Percentiles rank a stretch among this genome's conserved stretches.
These are phyloP conservation scores for Hypocryptadius cinnamomeus DNA, from an alignment of 2,113 vertebrate genomes.

Conservation along the genomic window DNA sequence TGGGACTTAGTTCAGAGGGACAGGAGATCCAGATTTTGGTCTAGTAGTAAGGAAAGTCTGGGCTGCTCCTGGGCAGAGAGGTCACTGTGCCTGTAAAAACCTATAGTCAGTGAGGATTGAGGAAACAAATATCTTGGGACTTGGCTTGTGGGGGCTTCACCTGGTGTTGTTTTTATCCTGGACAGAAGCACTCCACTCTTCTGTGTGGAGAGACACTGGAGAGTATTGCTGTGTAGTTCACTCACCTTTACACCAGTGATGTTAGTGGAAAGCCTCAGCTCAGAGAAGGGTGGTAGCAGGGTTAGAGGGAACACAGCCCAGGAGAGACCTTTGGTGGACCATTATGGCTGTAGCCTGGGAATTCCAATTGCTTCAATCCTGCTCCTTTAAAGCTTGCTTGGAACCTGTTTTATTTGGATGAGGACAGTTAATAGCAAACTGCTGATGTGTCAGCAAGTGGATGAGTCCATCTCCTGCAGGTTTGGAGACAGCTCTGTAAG, in stretches of 20 bases:
- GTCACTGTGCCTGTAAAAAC: background rate
- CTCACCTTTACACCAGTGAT: background rate
- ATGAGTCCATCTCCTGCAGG: background rate
- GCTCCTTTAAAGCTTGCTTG: slow-evolving; percentile 11
- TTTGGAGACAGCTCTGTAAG: background rate
- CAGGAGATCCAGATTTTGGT: background rate
- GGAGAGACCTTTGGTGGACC: background rate
- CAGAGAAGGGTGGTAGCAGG: background rate
- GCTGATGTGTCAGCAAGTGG: background rate
- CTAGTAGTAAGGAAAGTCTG: background rate
- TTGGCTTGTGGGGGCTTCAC: background rate
- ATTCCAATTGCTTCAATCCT: background rate
- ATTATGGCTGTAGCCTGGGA: background rate
- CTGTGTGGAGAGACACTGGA: background rate
- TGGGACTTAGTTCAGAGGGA: background rate
- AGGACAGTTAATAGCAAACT: slow-evolving; percentile 47
- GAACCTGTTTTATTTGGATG: background rate
- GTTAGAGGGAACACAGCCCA: background rate
- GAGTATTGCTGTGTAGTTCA: background rate
- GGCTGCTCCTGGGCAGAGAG: background rate
- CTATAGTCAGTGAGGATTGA: background rate
- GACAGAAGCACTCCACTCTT: background rate
- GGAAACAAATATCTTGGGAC: background rate
- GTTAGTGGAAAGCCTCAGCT: background rate
- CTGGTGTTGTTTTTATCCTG: background rate